Base-by-base conservation (phyloP, 2,113 vertebrate genomes). In the Panthera leo region DNA sequence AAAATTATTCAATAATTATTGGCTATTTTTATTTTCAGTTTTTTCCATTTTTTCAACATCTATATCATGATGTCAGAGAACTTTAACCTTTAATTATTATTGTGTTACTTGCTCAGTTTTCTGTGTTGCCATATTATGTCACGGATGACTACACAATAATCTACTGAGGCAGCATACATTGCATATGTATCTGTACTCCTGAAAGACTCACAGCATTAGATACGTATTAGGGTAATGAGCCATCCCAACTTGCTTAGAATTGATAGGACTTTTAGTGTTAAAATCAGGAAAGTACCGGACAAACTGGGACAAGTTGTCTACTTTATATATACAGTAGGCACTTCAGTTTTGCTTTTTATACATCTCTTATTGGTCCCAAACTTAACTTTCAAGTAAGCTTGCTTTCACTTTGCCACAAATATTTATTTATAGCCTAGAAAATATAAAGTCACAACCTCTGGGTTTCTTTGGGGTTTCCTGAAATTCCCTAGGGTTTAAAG, bases 401-500 rank as follows among this genome's bases (percentile, higher is more conserved):
- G 70, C 42, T 83, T 94, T 94, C 53, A 36, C 68, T 89, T 76
- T 92, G 21, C n/a, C 53, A 75, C 42, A 76, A 34, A 65, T 63
- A 89, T 63, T 73, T 83, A 73, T 71, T 95, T 93, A 45, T 86
- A 89, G 39, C 45, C 71, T 85, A 87, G 65, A 80, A 95, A 92
- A 68, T 85, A 85, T 16, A 61, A 83, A 91, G 25, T 42, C 48
- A 61, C 27, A 94, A 48, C 27, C 14, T 88, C 18, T 70, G 51
- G n/a, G 1, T 92, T 85, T 94, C 76, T 93, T 63, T 34, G 79
- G 73, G 19, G 51, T 73, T 85, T 85, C 91, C 71, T 78, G 53
- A 91, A 71, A 82, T 70, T 68, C 34, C 39, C 34, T 96, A 42
- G 73, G 15, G 19, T 29, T 93, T 67, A 86, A 93, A 15, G 58